Percentiles rank a stretch among this genome's conserved stretches.
These are phyloP conservation scores for Aleiodes leptofemur DNA, from an alignment of 2,888 invertebrate genomes.

Conservation along the genomic window DNA sequence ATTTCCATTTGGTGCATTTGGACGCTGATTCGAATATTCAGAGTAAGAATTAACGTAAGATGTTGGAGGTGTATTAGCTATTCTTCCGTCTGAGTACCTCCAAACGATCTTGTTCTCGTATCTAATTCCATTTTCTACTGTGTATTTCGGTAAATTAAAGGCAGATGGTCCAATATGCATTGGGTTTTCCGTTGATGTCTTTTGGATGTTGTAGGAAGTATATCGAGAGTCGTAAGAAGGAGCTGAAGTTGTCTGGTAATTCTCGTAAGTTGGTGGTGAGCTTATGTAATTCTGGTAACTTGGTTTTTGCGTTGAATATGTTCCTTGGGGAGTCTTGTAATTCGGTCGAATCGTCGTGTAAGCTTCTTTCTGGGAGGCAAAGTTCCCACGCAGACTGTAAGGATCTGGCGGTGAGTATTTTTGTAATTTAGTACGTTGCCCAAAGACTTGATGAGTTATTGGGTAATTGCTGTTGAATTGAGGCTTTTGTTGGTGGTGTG, in stretches of 20 bases:
- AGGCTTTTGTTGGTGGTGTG: constrained; percentile 35
- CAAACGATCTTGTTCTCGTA: constrained; percentile 73
- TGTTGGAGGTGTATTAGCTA: constrained; percentile 66
- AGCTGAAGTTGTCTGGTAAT: constrained; percentile 50
- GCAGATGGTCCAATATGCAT: constrained; percentile 38
- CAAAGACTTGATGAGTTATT: constrained; percentile 59
- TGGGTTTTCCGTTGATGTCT: constrained; percentile 48
- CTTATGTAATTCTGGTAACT: constrained; percentile 50
- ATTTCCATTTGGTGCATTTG: constrained; percentile 22
- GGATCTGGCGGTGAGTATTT: constrained; percentile 58
- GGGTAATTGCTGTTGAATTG: constrained; percentile 29
- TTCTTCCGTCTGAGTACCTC: constrained; percentile 72
- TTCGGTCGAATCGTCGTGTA: constrained; percentile 54
- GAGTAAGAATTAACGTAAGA: constrained; percentile 63
- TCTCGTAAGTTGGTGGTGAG: constrained; percentile 47
- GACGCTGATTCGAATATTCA: constrained; percentile 48
- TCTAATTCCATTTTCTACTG: constrained; percentile 68
- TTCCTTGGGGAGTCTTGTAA: constrained; percentile 44
- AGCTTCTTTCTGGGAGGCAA: constrained; percentile 44
- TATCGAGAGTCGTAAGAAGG: constrained; percentile 47
- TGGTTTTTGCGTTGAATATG: constrained; percentile 51
- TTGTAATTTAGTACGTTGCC: constrained; percentile 68
- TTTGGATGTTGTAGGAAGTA: constrained; percentile 34
- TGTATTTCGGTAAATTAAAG: constrained; percentile 64
- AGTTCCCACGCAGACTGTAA: constrained; percentile 46